phyloP scores from a whole-genome alignment of 1,140 invertebrate genomes.

The Psilanteris sp. region DNA sequence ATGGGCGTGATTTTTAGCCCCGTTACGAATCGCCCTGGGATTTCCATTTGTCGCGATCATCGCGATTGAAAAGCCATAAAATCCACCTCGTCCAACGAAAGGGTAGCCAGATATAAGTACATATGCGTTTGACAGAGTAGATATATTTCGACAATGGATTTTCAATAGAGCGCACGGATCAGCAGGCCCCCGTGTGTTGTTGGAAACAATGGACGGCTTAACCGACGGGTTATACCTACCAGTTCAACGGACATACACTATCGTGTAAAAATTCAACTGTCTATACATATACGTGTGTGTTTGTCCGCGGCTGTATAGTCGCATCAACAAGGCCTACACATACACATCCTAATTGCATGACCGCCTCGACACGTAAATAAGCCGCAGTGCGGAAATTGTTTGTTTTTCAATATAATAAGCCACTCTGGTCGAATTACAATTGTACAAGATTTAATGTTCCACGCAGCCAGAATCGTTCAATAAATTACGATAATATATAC shows the following conservation, averaged over 20 bases:
- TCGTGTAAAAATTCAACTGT: slow-evolving; percentile 58
- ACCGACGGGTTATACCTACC: slow-evolving; percentile 66
- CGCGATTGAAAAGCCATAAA: slow-evolving; percentile 76
- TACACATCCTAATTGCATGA: slow-evolving; percentile 6
- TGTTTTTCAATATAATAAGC: slow-evolving; percentile 29
- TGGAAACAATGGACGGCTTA: slow-evolving; percentile 73
- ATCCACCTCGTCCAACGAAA: slow-evolving; percentile 73
- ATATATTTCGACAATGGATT: slow-evolving; percentile 78
- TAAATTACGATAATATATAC: too few species aligned
- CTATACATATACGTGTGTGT: slow-evolving; percentile 18
- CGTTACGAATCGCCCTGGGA: slow-evolving; percentile 56
- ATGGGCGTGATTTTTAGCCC: slow-evolving; percentile 65
- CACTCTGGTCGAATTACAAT: slow-evolving; percentile 25
- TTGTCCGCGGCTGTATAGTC: too few species aligned
- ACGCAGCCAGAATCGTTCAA: too few species aligned
- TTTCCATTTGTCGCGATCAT: slow-evolving; percentile 64
- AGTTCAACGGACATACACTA: slow-evolving; percentile 59
- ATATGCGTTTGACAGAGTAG: slow-evolving; percentile 78
- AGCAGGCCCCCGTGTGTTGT: slow-evolving; percentile 70
- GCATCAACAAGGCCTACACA: slow-evolving; percentile 33
- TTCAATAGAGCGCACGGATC: slow-evolving; percentile 75
- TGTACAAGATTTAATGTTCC: slow-evolving; percentile 20
- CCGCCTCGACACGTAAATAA: slow-evolving; percentile 23
- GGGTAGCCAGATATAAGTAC: slow-evolving; percentile 77
- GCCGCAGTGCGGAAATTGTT: slow-evolving; percentile 29